Percentiles rank a stretch among this genome's conserved stretches.
These are phyloP conservation scores for Planiliza haematocheilus DNA, from an alignment of 2,113 vertebrate genomes.

Conservation along the genomic window DNA sequence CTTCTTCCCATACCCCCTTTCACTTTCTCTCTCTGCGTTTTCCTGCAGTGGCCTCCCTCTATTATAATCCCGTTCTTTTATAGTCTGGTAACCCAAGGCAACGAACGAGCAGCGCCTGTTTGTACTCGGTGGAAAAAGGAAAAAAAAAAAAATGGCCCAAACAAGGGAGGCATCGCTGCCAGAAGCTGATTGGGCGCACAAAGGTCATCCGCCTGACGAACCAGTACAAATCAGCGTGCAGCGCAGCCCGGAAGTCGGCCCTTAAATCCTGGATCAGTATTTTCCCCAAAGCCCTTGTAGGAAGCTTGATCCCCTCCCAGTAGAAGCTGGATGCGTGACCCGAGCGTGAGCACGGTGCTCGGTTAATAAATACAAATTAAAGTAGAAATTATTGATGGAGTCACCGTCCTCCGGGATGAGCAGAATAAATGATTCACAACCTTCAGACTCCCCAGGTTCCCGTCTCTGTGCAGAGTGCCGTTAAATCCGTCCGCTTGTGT, in stretches of 20 bases:
- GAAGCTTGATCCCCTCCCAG: conserved; percentile 9
- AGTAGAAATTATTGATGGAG: conserved; percentile 31
- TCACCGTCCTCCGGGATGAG: neutral
- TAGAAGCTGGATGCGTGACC: neutral
- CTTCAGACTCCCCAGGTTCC: conserved; percentile 75
- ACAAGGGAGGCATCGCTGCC: conserved; percentile 49
- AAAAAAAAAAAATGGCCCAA: conserved; percentile 22
- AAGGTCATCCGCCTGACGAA: conserved; percentile 55
- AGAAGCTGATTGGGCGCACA: conserved; percentile 49
- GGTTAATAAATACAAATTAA: conserved; percentile 11
- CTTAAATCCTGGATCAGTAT: conserved; percentile 3
- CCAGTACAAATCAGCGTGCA: conserved; percentile 18
- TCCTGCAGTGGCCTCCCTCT: conserved; percentile 46
- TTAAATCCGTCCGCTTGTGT: conserved; percentile 82
- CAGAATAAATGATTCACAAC: conserved; percentile 79
- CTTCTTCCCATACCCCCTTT: conserved; percentile 9
- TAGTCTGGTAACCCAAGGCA: conserved; percentile 78
- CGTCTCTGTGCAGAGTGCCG: conserved; percentile 72
- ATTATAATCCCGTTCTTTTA: conserved; percentile 78
- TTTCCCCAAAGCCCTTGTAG: conserved; percentile 8
- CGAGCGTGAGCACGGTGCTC: neutral
- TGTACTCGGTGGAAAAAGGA: conserved; percentile 39
- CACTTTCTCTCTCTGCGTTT: conserved; percentile 21
- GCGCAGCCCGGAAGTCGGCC: conserved; percentile 16
- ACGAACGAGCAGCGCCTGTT: conserved; percentile 62